Evolutionary conservation across 2,113 vertebrate species (phyloP), one percentile per base, ranked within the genome.

Genomic region (Lampris megalopsis): DNA sequence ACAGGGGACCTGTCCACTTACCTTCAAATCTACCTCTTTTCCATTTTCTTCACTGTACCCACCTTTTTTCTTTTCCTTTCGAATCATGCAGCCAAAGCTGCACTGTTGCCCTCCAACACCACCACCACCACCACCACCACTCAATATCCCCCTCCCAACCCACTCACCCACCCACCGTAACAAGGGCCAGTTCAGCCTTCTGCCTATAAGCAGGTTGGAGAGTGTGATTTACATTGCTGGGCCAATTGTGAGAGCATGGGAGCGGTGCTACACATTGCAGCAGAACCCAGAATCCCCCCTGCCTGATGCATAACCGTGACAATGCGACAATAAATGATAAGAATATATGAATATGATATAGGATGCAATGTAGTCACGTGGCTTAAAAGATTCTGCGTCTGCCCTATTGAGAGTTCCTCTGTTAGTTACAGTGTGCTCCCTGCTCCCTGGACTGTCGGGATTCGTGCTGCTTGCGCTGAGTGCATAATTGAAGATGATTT

Each of bases 401-500:
- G 63, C 64, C 79, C 59, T 4, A 1, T 37, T 2, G 54, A 67
- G 79, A 24, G 24, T 24, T 50, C 41, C 47, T 64, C 62, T 73
- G 68, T 43, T 38, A 9, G 78, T 56, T 9, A 54, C 66, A 50
- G 60, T 54, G 1, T 2, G 1, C 49, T 59, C 63, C 68, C 70
- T 63, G 5, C 13, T 67, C 48, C 72, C 59, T 3, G 49, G 57
- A 60, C 67, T 42, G 43, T 66, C 68, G 7, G 57, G 41, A 40
- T 9, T 77, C 36, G 37, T 50, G 75, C 79, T 70, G 82, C 76
- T 77, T 68, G 24, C 50, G 77, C 79, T 72, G 62, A 35, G 69
- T 3, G 62, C 67, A 35, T 82, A 85, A 89, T 88, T 91, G 90
- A 85, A 87, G 82, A 87, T 82, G 83, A 86, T 86, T 88, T 79